A percentile compares a stretch with the other conserved stretches of the same genome.
Conservation (phyloP, 2,888 invertebrate genomes). For the Melikaiella ostensackeni region DNA sequence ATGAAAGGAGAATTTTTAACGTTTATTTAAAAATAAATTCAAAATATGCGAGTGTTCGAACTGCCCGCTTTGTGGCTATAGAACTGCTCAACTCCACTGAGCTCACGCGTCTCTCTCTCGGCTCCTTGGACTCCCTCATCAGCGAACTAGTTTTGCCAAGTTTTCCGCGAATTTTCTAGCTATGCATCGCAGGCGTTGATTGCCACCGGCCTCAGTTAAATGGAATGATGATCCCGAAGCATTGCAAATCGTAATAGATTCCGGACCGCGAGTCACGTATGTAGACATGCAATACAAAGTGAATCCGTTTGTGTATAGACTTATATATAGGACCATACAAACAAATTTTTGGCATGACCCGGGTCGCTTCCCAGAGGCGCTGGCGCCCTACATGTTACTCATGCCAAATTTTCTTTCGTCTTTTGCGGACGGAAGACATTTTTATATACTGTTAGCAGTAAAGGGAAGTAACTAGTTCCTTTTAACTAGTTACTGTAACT, state of each 20-base stretch:
- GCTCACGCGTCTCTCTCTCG: too few species aligned
- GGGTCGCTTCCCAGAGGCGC: slow-evolving; percentile 67
- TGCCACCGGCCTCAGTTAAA: neutral
- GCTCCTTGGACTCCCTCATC: too few species aligned
- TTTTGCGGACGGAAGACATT: slow-evolving; percentile 16
- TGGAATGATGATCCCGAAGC: neutral
- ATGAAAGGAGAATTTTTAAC: too few species aligned
- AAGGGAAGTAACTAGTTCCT: too few species aligned
- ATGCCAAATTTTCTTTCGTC: slow-evolving; percentile 60
- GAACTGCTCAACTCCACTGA: too few species aligned
- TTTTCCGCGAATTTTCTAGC: slow-evolving; percentile 14
- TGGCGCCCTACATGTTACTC: slow-evolving; percentile 64
- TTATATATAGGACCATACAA: slow-evolving; percentile 7
- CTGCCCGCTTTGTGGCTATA: too few species aligned
- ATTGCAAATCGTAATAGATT: slow-evolving; percentile 13
- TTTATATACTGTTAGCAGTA: slow-evolving; percentile 10
- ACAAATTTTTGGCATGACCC: slow-evolving; percentile 68
- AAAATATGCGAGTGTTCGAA: too few species aligned
- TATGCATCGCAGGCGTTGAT: slow-evolving; percentile 13
- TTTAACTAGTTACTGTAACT: too few species aligned
- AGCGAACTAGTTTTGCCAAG: slow-evolving; percentile 11
- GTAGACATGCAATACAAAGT: neutral
- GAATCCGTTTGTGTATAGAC: neutral
- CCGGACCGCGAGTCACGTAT: slow-evolving; percentile 1
- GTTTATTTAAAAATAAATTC: too few species aligned